These are phyloP conservation scores for Geococcyx californianus DNA, from an alignment of 2,113 vertebrate species.

Conservation along the genomic window DNA sequence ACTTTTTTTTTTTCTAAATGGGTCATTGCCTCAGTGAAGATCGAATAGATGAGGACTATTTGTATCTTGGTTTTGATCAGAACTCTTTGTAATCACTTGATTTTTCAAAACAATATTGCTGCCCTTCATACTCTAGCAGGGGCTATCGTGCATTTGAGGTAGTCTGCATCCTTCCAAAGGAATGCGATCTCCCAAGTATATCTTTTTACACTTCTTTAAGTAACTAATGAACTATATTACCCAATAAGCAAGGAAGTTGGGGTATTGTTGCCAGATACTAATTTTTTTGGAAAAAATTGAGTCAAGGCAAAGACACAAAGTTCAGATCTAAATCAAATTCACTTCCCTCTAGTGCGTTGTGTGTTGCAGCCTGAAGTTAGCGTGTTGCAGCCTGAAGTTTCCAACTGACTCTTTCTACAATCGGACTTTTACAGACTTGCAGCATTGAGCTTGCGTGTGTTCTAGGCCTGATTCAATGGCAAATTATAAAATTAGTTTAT, in stretches of 20 bases:
- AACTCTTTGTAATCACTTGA: neutral
- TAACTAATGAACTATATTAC: constrained; percentile 9
- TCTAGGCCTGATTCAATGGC: neutral
- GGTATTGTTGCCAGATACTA: constrained; percentile 36
- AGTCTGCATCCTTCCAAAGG: constrained; percentile 17
- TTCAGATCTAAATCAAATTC: constrained; percentile 42
- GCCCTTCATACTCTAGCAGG: neutral
- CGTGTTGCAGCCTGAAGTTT: neutral
- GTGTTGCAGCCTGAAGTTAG: neutral
- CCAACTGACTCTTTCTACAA: neutral
- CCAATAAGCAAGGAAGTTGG: constrained; percentile 11
- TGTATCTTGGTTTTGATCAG: constrained; percentile 51
- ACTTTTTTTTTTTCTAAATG: constrained; percentile 59
- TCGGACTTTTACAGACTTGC: neutral
- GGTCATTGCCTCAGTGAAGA: constrained; percentile 58
- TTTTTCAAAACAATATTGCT: neutral
- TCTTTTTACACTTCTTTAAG: constrained; percentile 36
- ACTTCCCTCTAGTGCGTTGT: neutral
- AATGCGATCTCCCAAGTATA: constrained; percentile 19
- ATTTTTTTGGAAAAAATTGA: constrained; percentile 29
- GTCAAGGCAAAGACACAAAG: constrained; percentile 13
- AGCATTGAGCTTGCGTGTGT: neutral
- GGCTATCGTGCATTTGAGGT: neutral
- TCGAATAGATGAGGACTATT: constrained; percentile 23
- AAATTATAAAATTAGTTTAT: neutral